A percentile compares a stretch with the other conserved stretches of the same genome.
These are phyloP conservation scores for Tanytarsus gracilentus DNA, from an alignment of 2,888 invertebrate species.

Conservation along the genomic window DNA sequence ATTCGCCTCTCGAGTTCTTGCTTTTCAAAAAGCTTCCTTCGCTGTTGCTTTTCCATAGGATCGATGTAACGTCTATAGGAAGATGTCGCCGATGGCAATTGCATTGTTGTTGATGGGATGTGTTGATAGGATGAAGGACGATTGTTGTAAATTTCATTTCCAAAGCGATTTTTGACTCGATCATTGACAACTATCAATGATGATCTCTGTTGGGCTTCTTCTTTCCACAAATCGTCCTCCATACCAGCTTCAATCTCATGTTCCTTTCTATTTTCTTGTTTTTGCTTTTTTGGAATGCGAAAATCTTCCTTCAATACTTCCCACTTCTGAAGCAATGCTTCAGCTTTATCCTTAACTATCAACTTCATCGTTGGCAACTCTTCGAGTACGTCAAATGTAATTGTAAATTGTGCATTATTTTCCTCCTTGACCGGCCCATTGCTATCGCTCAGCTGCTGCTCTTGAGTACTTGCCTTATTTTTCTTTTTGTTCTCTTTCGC, in stretches of 20 bases:
- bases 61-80: background rate
- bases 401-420: slow-evolving; percentile 1
- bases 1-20: slow-evolving; percentile 41
- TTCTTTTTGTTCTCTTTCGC: slow-evolving; percentile 32
- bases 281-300: slow-evolving; percentile 87
- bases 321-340: slow-evolving; percentile 37
- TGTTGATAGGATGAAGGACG: too few species aligned
- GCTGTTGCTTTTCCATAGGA: slow-evolving; percentile 37
- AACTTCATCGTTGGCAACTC: slow-evolving; percentile 7
- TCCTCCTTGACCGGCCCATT: slow-evolving; percentile 12
- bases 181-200: slow-evolving; percentile 39
- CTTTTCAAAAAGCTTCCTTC: slow-evolving; percentile 41
- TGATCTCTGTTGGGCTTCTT: slow-evolving; percentile 40
- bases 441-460: slow-evolving; percentile 6
- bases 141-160: too few species aligned
- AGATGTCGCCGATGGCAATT: too few species aligned
- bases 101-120: too few species aligned
- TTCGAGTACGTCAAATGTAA: slow-evolving; percentile 9
- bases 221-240: slow-evolving; percentile 39
- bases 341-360: slow-evolving; percentile 32
- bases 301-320: slow-evolving; percentile 50
- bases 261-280: slow-evolving; percentile 90
- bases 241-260: slow-evolving; percentile 84
- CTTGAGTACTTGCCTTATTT: slow-evolving; percentile 9
- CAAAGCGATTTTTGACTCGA: slow-evolving; percentile 34